phyloP scores from a whole-genome alignment of 1,140 invertebrate species.

The Heliconius himera region DNA sequence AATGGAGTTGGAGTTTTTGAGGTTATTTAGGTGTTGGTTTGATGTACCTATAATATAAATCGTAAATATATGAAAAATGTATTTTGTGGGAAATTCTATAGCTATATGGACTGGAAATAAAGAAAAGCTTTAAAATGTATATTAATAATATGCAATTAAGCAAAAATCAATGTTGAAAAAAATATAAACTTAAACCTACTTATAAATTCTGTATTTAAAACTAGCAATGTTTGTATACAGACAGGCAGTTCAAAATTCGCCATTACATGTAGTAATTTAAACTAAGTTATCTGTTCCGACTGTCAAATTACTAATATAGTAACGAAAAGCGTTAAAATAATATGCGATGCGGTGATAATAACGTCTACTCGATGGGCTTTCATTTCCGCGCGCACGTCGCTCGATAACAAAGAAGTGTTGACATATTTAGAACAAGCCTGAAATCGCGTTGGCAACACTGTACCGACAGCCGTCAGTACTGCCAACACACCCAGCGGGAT shows the following conservation, averaged over 20 bases:
- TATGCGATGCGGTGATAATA: slow-evolving; percentile 70
- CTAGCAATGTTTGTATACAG: no score
- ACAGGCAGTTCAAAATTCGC: no score
- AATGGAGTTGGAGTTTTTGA: slow-evolving; percentile 35
- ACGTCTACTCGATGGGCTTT: slow-evolving; percentile 74
- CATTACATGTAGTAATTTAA: background rate
- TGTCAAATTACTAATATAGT: slow-evolving; percentile 23
- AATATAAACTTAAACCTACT: background rate
- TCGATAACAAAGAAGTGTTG: slow-evolving; percentile 79
- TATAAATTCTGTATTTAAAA: no score
- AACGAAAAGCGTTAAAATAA: slow-evolving; percentile 52
- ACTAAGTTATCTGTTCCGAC: background rate
- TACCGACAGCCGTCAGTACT: slow-evolving; percentile 68
- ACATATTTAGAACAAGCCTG: slow-evolving; percentile 81
- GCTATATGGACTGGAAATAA: background rate
- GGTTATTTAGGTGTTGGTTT: background rate
- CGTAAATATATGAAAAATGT: background rate
- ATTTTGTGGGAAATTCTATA: background rate
- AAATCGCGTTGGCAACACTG: slow-evolving; percentile 75
- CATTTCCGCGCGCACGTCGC: slow-evolving; percentile 76
- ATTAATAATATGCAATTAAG: background rate
- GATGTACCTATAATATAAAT: no score
- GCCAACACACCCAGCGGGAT: slow-evolving; percentile 66
- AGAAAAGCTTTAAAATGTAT: background rate
- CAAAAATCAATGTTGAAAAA: background rate